Percentiles rank a stretch among this genome's conserved stretches.
Conservation (phyloP, 2,113 vertebrate species). For the Arenaria interpres region DNA sequence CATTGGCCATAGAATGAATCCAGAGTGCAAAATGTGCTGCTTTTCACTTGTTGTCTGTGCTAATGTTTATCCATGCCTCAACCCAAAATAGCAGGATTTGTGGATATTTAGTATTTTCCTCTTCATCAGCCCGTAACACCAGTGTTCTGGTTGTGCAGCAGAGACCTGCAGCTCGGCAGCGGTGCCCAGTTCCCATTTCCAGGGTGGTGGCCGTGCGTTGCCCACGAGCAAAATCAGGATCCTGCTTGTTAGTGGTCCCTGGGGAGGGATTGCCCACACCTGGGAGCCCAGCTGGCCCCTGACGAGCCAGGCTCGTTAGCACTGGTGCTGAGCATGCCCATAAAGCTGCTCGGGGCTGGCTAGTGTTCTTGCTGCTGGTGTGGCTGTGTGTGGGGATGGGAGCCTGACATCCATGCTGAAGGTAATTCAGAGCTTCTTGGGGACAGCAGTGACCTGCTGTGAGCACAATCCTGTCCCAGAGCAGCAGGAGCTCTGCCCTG, state of each 20-base stretch:
- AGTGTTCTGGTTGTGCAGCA: neutral
- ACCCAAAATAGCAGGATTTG: neutral
- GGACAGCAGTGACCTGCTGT: fast-evolving
- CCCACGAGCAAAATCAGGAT: neutral
- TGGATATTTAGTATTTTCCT: neutral
- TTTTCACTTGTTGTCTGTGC: neutral
- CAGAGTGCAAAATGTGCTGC: neutral
- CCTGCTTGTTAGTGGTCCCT: neutral
- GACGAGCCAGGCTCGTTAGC: neutral
- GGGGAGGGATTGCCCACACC: neutral
- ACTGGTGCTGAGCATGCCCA: neutral
- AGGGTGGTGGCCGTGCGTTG: fast-evolving
- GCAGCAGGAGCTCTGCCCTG: neutral
- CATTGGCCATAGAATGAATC: neutral
- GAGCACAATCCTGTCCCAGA: fast-evolving
- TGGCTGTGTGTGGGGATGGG: fast-evolving
- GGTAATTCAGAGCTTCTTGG: neutral
- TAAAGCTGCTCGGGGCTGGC: neutral
- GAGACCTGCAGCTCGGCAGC: neutral
- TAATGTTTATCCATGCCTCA: neutral
- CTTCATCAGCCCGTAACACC: neutral
- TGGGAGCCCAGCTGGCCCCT: neutral
- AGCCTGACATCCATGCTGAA: fast-evolving
- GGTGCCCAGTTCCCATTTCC: neutral
- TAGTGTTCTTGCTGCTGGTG: fast-evolving